These are phyloP conservation scores for Diaprepes abbreviatus DNA, from an alignment of 2,888 invertebrate species.

Conservation along the genomic window DNA sequence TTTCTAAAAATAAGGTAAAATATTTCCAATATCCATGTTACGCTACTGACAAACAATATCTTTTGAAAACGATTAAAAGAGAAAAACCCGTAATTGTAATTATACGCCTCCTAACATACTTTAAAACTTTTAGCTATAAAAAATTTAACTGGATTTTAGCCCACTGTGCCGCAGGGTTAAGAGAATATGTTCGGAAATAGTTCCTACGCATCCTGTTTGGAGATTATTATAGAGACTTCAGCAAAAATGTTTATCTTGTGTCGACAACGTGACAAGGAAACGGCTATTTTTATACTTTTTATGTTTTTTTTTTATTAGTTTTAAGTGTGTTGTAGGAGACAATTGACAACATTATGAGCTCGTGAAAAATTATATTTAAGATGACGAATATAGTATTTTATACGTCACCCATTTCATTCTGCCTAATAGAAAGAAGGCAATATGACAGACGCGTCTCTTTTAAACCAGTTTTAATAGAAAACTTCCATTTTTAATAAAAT, in stretches of 20 bases:
- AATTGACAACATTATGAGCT: conserved; percentile 34
- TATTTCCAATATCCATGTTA: too few species aligned
- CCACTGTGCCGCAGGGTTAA: conserved; percentile 41
- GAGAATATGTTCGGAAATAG: conserved; percentile 47
- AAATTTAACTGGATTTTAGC: conserved; percentile 18
- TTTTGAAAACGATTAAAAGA: too few species aligned
- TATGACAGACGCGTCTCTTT: too few species aligned
- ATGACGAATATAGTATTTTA: background rate
- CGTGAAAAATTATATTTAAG: background rate
- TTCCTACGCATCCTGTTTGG: conserved; percentile 50
- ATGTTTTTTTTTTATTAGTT: conserved; percentile 44
- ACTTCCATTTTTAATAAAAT: too few species aligned
- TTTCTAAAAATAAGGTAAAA: too few species aligned
- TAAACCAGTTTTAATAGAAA: too few species aligned
- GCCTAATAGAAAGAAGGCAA: too few species aligned
- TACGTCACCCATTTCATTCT: too few species aligned
- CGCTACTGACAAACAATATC: too few species aligned
- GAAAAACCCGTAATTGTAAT: too few species aligned
- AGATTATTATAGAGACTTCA: conserved; percentile 49
- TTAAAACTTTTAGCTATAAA: too few species aligned
- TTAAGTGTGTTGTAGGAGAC: conserved; percentile 44
- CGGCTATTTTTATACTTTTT: conserved; percentile 46
- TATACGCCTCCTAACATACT: too few species aligned
- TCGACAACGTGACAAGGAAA: conserved; percentile 47
- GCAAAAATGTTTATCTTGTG: conserved; percentile 50